Evolutionary conservation across 2,113 vertebrate species (phyloP), one percentile per base, ranked within the genome.

Genomic region (Triplophysa siluroides): DNA sequence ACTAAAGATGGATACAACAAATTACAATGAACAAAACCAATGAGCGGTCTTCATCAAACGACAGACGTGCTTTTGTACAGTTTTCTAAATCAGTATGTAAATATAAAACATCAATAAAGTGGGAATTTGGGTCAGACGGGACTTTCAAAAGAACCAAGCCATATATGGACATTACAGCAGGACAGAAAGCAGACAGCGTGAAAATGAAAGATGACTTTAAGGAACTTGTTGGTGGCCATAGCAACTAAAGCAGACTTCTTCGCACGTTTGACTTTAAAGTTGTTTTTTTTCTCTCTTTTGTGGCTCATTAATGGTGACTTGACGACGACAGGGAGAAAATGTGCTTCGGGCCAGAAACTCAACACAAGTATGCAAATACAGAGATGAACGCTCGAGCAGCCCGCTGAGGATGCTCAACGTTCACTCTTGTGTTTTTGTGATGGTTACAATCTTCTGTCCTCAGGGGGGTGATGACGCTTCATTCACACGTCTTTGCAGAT

Each of bases 141-240:
- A 75, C 71, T 54, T 75, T 71, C 67, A 54, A 50, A 61, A 54
- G 72, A 79, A 80, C 71, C 50, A 77, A 80, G 73, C 62, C 78
- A 78, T 80, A 85, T 66, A 47, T 73, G 80, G 78, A 80, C 24
- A 54, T 64, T 73, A 77, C 76, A 82, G 75, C 29, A 79, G 26
- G 43, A 83, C 33, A 24, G 26, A 18, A 61, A 73, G 73, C 6
- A 24, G 54, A 50, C 71, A 21, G 54, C 19, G n/a, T 58, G 47
- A 71, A 6, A 47, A 58, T 33, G 33, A 72, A 21, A 19, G n/a
- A 60, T 41, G 65, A 61, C 8, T 29, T 73, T 47, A 54, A 58
- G 64, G n/a, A 60, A 58, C 29, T 21, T 78, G 18, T n/a, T 68
- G 58, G 21, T 78, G 56, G n/a, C 54, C 19, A 78, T 43, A 43